Evolutionary conservation across 1,140 invertebrate genomes (phyloP), one percentile per base, ranked within the genome.

Genomic region (Asbolus verrucosus): DNA sequence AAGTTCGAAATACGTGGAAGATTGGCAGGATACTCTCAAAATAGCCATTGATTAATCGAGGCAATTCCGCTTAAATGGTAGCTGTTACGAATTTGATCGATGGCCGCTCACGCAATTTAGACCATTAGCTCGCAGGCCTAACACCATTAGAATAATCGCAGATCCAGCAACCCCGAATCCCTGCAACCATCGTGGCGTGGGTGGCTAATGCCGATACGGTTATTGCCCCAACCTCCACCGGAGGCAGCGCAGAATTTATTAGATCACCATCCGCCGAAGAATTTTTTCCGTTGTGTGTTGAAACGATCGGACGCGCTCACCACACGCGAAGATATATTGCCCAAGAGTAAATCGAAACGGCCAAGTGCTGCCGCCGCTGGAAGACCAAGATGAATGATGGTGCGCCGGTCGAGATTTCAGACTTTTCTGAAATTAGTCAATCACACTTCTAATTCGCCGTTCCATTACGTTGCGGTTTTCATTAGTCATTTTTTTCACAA

Each of bases 301-400:
- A 54, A 54, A 54, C 46, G 19, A 54, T 54, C 46, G 46, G 46
- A 54, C 46, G 46, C 46, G 46, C 46, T 54, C 46, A 54, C 46
- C 46, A 54, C 46, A 54, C 46, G 46, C 46, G 46, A 54, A 54
- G 46, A 54, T 54, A 54, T 54, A 54, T 54, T 54, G 46, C 46
- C 46, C 21, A 54, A 54, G 46, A 54, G 46, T 54, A 54, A 54
- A 54, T 54, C 46, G 46, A 54, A 54, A 54, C 27, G 46, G 46
- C 27, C 27, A 54, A 54, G 46, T 54, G 46, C 46, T 54, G 46
- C 46, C 21, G 46, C 19, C 13, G 46, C 24, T 9, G 18, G 24
- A 27, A n/a, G 46, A n/a, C 19, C 21, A 27, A 54, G 46, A 54
- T 54, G 27, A 54, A 54, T 54, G 46, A 54, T 54, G 46, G 46